These are phyloP conservation scores for Oreohelix idahoensis DNA, from an alignment of 1,140 invertebrate genomes.

Conservation along the genomic window DNA sequence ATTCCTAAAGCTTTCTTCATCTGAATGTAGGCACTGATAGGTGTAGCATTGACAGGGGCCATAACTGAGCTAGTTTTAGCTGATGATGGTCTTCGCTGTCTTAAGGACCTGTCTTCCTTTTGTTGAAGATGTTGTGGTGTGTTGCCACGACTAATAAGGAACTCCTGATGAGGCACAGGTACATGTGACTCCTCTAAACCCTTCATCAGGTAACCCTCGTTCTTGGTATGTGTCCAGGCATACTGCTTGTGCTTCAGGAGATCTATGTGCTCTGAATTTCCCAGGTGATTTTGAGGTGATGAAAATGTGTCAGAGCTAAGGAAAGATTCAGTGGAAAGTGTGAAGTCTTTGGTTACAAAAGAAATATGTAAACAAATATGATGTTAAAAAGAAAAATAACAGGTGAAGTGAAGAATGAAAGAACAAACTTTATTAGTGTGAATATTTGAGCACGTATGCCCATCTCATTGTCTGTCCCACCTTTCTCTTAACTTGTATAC, in stretches of 20 bases:
- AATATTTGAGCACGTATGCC: too few relatives aligned
- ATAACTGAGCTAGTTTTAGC: conserved; percentile 32
- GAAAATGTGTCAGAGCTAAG: background rate
- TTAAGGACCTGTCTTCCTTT: conserved; percentile 37
- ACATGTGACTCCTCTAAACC: background rate
- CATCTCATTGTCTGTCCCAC: too few relatives aligned
- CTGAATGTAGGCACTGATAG: conserved; percentile 64
- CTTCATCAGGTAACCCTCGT: background rate
- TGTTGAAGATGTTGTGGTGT: background rate
- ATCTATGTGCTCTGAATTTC: background rate
- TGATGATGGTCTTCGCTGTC: conserved; percentile 51
- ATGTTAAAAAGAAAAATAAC: too few relatives aligned
- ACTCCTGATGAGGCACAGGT: background rate
- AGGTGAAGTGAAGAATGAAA: too few relatives aligned
- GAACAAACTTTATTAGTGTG: too few relatives aligned
- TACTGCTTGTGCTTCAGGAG: background rate
- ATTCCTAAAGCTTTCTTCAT: conserved; percentile 58
- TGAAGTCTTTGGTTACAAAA: too few relatives aligned
- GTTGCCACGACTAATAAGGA: background rate
- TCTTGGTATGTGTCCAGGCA: conserved; percentile 6
- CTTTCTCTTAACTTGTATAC: too few relatives aligned
- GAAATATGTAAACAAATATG: too few relatives aligned
- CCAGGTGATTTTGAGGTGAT: background rate
- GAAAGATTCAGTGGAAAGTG: too few relatives aligned
- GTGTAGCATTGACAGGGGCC: conserved; percentile 59